phyloP scores from a whole-genome alignment of 2,888 invertebrate genomes.

The Hydrotaea diabolus region DNA sequence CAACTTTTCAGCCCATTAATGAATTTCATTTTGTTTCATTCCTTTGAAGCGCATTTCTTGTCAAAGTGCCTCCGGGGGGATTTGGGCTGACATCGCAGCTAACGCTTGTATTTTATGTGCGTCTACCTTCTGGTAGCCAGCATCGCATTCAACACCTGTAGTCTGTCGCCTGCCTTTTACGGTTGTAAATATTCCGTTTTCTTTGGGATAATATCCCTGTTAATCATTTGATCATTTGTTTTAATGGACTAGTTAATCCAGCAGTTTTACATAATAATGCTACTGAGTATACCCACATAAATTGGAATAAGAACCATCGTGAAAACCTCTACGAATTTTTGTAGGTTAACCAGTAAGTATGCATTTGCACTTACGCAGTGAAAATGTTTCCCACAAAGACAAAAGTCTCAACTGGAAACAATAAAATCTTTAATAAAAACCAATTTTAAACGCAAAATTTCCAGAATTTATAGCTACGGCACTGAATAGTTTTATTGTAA shows the following conservation, averaged over 20 bases:
- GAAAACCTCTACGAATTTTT: no score
- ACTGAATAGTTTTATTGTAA: no score
- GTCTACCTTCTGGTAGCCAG: background rate
- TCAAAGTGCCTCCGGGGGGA: background rate
- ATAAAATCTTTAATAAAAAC: no score
- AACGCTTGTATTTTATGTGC: background rate
- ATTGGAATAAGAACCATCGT: no score
- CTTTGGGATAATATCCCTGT: background rate
- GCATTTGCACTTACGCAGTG: no score
- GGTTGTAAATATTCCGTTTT: background rate
- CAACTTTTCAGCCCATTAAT: background rate
- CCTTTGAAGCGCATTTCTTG: background rate
- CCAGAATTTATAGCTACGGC: no score
- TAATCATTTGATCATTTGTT: background rate
- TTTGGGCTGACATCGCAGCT: background rate
- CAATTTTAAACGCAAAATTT: no score
- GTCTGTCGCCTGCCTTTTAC: background rate
- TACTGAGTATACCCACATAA: background rate
- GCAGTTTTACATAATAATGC: constrained; percentile 15
- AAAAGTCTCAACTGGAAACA: no score
- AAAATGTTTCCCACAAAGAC: no score
- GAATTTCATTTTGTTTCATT: background rate
- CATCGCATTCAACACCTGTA: constrained; percentile 7
- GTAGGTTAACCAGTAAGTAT: no score
- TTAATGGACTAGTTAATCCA: constrained; percentile 2